Base-by-base conservation (phyloP, 2,113 vertebrate species). In the Tinamus guttatus region DNA sequence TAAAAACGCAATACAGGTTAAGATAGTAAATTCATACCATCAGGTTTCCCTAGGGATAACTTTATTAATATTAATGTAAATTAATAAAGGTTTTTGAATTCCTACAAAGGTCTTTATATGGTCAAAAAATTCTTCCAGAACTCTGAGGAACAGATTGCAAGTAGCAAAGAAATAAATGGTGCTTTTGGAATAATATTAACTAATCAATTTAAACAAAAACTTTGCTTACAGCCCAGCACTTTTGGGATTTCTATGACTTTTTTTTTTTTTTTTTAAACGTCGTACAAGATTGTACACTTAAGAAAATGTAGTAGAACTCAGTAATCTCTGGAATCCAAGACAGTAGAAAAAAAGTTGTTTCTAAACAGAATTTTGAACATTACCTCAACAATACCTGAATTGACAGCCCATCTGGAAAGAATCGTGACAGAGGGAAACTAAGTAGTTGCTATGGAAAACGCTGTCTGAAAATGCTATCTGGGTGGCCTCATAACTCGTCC, bases 301-400 rank as follows among this genome's bases (percentile, higher is more conserved):
- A 7, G 68, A 52, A 60, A 87, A 78, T 49, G 25, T 80, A 47
- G 36, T 18, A 58, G 17, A 58, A 58, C 30, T 58, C 17, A 45
- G 51, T 59, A 45, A 86, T 40, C 36, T 76, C 60, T 91, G 69
- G 51, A 94, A 84, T 80, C 41, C 89, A 94, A 63, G 73, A 75
- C 16, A 38, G 89, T 22, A 56, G 22, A 74, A 94, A 86, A 60
- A 47, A 51, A 17, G 63, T 76, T 15, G 17, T 65, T 80, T 87
- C 82, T 36, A 73, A 81, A 54, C 10, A 95, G 83, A 17, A 67
- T 92, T 96, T 96, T 92, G 80, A 95, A 91, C 81, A 80, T 83
- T 96, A 98, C 96, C 95, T 98, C 96, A 96, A 96, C 81, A 81
- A 81, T 96, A 98, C 96, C 95, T 97, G 96, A 96, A 96, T 64